Conservation (phyloP, 2,888 invertebrate genomes). For the Acleris holmiana region DNA sequence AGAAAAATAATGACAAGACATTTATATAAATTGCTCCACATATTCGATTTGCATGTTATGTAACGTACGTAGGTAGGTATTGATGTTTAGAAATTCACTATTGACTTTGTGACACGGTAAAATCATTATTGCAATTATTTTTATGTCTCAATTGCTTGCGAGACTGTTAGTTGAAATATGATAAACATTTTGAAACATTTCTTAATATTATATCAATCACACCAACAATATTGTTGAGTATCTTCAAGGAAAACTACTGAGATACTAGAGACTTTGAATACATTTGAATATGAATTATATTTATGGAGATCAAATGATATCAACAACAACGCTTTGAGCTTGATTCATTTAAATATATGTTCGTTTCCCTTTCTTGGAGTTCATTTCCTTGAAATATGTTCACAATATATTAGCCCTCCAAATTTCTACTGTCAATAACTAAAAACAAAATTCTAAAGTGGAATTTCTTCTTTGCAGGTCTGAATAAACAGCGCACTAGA, state of each 20-base stretch:
- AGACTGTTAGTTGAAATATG: neutral
- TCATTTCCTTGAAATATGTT: neutral
- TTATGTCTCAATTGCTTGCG: conserved; percentile 12
- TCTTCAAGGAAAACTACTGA: conserved; percentile 22
- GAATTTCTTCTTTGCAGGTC: conserved; percentile 68
- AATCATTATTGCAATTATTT: conserved; percentile 5
- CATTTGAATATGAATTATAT: conserved; percentile 17
- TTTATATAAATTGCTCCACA: conserved; percentile 41
- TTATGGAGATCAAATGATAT: conserved; percentile 18
- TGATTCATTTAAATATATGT: neutral
- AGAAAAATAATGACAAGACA: conserved; percentile 41
- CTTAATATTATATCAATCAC: neutral
- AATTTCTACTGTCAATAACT: neutral
- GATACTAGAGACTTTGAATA: conserved; percentile 19
- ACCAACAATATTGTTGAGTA: conserved; percentile 4
- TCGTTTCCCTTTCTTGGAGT: neutral
- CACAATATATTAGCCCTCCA: neutral
- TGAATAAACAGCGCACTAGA: conserved; percentile 62
- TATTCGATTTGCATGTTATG: conserved; percentile 38
- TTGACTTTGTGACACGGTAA: conserved; percentile 36
- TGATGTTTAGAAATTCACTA: conserved; percentile 37
- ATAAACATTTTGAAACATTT: conserved; percentile 4
- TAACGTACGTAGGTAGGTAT: conserved; percentile 33
- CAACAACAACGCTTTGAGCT: conserved; percentile 19
- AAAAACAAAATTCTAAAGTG: conserved; percentile 32